Evolutionary conservation across 2,113 vertebrate species (phyloP).

Genomic region (Gallinago paraguaiae): DNA sequence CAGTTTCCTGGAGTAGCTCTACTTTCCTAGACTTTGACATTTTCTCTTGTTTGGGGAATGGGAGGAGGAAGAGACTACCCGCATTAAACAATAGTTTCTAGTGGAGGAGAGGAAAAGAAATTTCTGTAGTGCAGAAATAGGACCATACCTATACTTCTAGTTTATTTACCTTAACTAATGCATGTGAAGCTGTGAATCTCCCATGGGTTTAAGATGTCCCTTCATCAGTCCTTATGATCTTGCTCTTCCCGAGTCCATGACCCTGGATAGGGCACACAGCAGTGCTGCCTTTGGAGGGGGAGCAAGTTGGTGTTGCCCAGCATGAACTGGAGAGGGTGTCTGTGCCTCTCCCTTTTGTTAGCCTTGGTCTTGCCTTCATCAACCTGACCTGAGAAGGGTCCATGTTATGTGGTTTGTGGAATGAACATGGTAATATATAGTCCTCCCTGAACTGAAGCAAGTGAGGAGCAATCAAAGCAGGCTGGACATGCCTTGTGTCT

Average conservation of each 20-base stretch:
- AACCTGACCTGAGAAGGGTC: neutral
- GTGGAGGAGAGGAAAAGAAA: neutral
- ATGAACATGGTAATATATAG: neutral
- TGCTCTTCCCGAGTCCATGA: neutral
- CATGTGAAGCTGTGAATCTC: neutral
- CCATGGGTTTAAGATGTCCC: neutral
- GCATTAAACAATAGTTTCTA: neutral
- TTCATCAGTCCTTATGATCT: accelerated
- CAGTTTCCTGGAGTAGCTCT: neutral
- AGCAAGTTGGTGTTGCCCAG: neutral
- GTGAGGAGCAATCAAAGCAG: neutral
- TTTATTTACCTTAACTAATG: neutral
- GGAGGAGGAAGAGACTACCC: neutral
- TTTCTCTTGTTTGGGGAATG: neutral
- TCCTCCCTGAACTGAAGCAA: neutral
- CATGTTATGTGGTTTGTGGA: neutral
- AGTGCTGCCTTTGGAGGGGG: neutral
- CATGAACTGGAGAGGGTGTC: no score
- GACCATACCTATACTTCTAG: neutral
- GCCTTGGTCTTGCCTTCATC: neutral
- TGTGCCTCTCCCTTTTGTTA: neutral
- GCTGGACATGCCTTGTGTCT: neutral
- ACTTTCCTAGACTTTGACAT: neutral
- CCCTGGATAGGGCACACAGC: neutral
- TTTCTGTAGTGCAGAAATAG: neutral